A percentile compares a stretch with the other conserved stretches of the same genome.
Evolutionary conservation across 2,797 vertebrate genomes (phyloP).

Genomic region (Hoplostethus mediterraneus): DNA sequence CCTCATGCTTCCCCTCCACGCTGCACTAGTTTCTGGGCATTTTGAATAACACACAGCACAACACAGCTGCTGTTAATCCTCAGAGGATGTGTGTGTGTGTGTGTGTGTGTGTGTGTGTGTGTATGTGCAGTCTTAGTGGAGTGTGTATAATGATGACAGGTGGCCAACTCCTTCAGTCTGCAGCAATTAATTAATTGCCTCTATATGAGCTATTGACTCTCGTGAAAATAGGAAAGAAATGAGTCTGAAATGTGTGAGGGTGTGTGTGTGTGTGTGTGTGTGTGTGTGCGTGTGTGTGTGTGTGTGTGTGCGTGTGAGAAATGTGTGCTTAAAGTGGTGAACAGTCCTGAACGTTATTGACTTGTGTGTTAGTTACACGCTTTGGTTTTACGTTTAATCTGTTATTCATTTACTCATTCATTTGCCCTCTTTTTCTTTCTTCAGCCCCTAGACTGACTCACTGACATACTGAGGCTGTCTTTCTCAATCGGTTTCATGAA

Average conservation of each 20-base stretch:
- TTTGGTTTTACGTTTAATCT: constrained; percentile 38
- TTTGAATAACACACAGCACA: constrained; percentile 42
- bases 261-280: too few relatives aligned
- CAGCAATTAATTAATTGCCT: constrained; percentile 70
- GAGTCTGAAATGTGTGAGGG: background rate
- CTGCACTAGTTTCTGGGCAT: constrained; percentile 65
- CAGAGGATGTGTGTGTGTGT: constrained; percentile 32
- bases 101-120: constrained; percentile 6
- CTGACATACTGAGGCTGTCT: constrained; percentile 13
- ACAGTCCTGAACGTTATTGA: constrained; percentile 37
- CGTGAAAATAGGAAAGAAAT: constrained; percentile 39
- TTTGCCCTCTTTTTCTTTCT: constrained; percentile 17
- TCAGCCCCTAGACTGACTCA: constrained; percentile 31
- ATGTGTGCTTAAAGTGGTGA: constrained; percentile 14
- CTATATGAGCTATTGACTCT: constrained; percentile 58
- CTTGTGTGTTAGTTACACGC: constrained; percentile 47
- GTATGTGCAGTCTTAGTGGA: constrained; percentile 37
- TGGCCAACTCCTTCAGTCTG: constrained; percentile 56
- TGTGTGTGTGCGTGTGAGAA: background rate
- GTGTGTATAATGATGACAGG: constrained; percentile 70
- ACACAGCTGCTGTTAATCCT: constrained; percentile 52
- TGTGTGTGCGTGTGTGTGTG: too few relatives aligned
- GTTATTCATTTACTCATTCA: constrained; percentile 35
- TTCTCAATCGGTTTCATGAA: constrained; percentile 28
- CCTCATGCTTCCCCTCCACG: constrained; percentile 52